Percentiles rank a stretch among this genome's conserved stretches.
These are phyloP conservation scores for Bhutanitis thaidina DNA, from an alignment of 2,888 invertebrate species.

Conservation along the genomic window DNA sequence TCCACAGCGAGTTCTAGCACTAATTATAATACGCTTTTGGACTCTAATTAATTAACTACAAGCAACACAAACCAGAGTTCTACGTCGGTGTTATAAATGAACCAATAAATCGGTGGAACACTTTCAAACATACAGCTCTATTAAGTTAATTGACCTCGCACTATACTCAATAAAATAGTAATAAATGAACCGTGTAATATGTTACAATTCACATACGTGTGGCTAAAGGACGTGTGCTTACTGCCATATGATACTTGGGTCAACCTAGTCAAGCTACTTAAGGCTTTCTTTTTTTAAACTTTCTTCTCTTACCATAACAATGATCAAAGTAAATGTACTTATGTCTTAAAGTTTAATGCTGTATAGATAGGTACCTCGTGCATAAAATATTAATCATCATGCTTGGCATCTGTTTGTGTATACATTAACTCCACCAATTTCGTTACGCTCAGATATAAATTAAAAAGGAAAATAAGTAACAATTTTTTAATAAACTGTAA, in stretches of 20 bases:
- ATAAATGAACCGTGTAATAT: slow-evolving; percentile 9
- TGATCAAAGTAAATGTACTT: too few relatives aligned
- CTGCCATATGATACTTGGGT: neutral
- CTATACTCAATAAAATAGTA: slow-evolving; percentile 7
- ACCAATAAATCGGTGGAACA: slow-evolving; percentile 4
- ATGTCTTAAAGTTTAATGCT: too few relatives aligned
- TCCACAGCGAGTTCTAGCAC: neutral
- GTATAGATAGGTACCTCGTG: too few relatives aligned
- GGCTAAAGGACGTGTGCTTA: too few relatives aligned
- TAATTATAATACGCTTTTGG: slow-evolving; percentile 16
- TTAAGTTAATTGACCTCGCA: slow-evolving; percentile 7
- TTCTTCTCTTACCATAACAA: too few relatives aligned
- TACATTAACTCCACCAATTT: too few relatives aligned
- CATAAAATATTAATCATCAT: too few relatives aligned
- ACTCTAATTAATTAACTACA: slow-evolving; percentile 9
- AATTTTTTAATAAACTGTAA: too few relatives aligned
- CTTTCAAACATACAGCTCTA: neutral
- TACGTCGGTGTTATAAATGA: neutral
- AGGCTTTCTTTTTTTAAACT: too few relatives aligned
- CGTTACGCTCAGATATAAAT: too few relatives aligned
- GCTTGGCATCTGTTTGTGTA: too few relatives aligned
- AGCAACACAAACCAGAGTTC: neutral
- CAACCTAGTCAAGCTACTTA: neutral
- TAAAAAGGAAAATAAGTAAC: too few relatives aligned
- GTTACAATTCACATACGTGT: neutral